These are phyloP conservation scores for Theristicus caerulescens DNA, from an alignment of 2,113 vertebrate genomes.

Conservation along the genomic window DNA sequence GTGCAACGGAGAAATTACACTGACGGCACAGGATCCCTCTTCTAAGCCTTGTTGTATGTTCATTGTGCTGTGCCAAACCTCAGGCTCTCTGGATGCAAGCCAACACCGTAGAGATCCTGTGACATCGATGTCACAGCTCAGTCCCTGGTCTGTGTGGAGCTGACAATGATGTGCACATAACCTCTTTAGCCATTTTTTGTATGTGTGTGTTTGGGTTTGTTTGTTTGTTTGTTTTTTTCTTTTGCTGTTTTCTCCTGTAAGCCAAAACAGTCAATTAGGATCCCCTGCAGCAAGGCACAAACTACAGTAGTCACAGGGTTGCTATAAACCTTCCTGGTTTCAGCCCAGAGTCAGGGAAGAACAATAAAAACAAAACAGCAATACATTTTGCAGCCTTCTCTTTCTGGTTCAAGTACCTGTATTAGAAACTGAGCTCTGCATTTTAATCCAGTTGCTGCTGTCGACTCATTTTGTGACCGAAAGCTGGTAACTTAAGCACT, in stretches of 20 bases:
- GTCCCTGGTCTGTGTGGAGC: neutral
- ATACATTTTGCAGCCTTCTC: neutral
- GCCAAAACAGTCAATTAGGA: neutral
- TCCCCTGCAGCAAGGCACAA: neutral
- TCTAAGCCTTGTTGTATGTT: accelerated
- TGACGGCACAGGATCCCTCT: neutral
- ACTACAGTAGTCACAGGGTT: neutral
- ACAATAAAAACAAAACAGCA: accelerated
- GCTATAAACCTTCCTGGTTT: neutral
- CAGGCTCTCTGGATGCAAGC: neutral
- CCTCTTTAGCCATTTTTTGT: neutral
- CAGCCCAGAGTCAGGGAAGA: neutral
- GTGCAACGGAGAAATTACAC: accelerated
- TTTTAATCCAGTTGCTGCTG: neutral
- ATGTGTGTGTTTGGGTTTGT: neutral
- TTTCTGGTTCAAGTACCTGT: neutral
- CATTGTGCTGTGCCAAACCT: neutral
- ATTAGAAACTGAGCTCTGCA: neutral
- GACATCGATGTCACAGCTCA: neutral
- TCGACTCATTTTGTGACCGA: neutral
- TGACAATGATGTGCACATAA: neutral
- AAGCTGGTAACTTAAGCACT: neutral
- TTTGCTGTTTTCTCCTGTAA: neutral
- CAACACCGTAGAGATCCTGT: neutral
- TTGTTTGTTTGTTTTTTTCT: neutral